These are phyloP conservation scores for Onychostoma macrolepis DNA, from an alignment of 2,113 vertebrate species.

Conservation along the genomic window DNA sequence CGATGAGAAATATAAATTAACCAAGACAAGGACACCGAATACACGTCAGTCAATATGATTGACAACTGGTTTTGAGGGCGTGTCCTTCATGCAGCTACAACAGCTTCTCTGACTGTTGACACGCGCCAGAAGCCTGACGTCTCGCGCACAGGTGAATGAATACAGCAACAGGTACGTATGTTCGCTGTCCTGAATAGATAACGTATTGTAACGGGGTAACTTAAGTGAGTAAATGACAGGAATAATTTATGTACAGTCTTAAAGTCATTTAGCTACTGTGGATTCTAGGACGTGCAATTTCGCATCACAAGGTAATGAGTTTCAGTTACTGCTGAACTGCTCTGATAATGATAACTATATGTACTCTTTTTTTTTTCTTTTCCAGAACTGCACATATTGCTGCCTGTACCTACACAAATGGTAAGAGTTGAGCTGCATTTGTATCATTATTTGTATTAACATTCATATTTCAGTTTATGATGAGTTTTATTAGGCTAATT, in stretches of 20 bases:
- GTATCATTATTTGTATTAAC: neutral
- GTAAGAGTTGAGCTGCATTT: conserved; percentile 33
- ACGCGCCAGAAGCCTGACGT: neutral
- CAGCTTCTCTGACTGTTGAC: neutral
- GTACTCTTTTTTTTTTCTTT: neutral
- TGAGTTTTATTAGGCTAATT: neutral
- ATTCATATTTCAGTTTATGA: neutral
- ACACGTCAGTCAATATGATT: neutral
- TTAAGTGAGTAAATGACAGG: neutral
- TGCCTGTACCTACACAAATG: conserved; percentile 21
- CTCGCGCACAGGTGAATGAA: conserved; percentile 42
- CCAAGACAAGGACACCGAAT: neutral
- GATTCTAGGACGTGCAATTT: neutral
- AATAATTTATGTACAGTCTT: neutral
- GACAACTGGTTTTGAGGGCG: conserved; percentile 30
- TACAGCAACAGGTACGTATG: conserved; percentile 35
- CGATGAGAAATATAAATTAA: neutral
- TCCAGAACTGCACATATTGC: neutral
- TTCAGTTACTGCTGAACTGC: neutral
- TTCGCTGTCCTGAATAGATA: neutral
- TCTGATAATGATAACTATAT: neutral
- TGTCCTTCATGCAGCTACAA: neutral
- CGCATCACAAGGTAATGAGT: neutral
- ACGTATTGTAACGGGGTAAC: neutral
- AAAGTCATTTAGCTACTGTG: neutral